Evolutionary conservation across 2,113 vertebrate species (phyloP).

Genomic region (Myrmecophaga tridactyla): DNA sequence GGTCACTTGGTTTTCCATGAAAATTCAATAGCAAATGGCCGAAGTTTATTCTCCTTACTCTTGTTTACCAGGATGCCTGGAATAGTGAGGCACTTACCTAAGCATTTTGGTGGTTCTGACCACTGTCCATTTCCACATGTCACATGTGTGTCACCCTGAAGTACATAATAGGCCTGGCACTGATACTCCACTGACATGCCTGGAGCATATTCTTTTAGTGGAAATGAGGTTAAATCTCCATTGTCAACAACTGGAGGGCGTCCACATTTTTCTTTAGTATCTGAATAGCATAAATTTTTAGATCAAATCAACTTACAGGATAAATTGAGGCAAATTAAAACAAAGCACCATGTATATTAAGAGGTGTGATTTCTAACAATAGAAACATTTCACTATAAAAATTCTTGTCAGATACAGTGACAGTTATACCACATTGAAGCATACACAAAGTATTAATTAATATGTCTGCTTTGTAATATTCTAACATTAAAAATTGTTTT

Average conservation of each 20-base stretch:
- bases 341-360: neutral
- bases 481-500: neutral
- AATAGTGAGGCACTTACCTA: neutral
- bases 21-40: neutral
- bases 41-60: neutral
- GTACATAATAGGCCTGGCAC: too few species aligned
- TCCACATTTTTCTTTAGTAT: neutral
- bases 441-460: neutral
- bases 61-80: neutral
- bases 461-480: neutral
- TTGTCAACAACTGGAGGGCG: neutral
- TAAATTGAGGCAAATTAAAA: neutral
- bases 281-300: neutral
- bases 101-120: slow-evolving; percentile 68
- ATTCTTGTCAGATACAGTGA: neutral
- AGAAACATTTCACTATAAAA: neutral
- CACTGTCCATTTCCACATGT: slow-evolving; percentile 73
- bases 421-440: neutral
- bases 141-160: neutral
- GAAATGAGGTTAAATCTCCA: neutral
- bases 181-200: neutral
- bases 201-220: neutral
- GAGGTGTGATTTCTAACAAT: neutral
- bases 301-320: neutral
- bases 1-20: neutral